Evolutionary conservation across 2,113 vertebrate genomes (phyloP).

Genomic region (Arothron firmamentum): DNA sequence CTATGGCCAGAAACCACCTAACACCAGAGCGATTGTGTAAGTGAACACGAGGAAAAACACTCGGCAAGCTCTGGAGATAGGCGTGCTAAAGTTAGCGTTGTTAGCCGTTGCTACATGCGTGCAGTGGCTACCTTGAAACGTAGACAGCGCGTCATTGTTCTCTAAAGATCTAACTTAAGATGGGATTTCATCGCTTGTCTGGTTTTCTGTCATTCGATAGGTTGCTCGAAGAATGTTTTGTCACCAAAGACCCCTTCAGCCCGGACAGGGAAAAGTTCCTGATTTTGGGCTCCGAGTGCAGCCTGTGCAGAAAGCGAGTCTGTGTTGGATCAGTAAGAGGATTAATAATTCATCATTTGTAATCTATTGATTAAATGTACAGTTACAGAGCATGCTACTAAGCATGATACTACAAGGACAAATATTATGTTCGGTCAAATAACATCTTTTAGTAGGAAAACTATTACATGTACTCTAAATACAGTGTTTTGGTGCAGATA

Average conservation of each 20-base stretch:
- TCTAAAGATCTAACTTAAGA: no score
- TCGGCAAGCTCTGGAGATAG: conserved; percentile 1
- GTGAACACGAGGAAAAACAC: conserved; percentile 43
- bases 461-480: no score
- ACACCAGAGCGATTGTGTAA: conserved; percentile 79
- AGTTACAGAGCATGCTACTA: no score
- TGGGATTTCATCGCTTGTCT: not conserved
- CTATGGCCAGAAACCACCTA: conserved; percentile 81
- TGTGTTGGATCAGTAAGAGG: conserved; percentile 80
- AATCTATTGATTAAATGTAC: not conserved
- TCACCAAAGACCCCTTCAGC: conserved; percentile 84
- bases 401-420: no score
- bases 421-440: no score
- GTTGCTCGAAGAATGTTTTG: conserved; percentile 83
- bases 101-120: conserved; percentile 6
- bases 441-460: no score
- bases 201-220: conserved; percentile 48
- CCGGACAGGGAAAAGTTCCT: conserved; percentile 81
- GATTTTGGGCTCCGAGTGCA: conserved; percentile 79
- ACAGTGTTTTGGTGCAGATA: not conserved
- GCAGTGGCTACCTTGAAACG: not conserved
- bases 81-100: conserved; percentile 26
- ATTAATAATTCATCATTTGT: not conserved
- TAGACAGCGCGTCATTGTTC: accelerated
- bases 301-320: conserved; percentile 75